Conservation (phyloP, 2,888 invertebrate genomes). For the Caradrina clavipalpis region DNA sequence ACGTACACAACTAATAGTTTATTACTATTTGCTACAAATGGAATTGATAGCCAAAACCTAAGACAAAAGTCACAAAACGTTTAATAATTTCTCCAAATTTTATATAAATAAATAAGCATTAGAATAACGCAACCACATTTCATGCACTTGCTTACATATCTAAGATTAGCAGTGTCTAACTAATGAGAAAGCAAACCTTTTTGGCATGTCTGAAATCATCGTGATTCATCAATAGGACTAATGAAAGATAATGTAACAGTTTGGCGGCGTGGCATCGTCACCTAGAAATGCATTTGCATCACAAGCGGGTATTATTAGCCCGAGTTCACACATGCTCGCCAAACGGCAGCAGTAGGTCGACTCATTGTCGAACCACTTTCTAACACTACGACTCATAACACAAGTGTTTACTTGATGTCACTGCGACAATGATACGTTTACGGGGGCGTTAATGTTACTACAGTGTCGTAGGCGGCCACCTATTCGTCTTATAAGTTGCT, state of each 20-base stretch:
- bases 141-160: constrained; percentile 22
- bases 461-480: constrained; percentile 27
- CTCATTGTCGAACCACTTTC: constrained; percentile 68
- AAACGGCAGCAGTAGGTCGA: constrained; percentile 65
- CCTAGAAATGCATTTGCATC: constrained; percentile 84
- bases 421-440: constrained; percentile 64
- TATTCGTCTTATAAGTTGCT: constrained; percentile 16
- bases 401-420: constrained; percentile 68
- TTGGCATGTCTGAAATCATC: constrained; percentile 51
- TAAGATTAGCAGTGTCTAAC: neutral
- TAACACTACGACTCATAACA: constrained; percentile 64
- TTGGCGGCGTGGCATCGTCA: constrained; percentile 75
- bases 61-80: too few species aligned
- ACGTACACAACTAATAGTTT: too few species aligned
- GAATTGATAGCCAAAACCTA: neutral
- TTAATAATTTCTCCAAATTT: too few species aligned
- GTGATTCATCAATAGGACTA: constrained; percentile 73
- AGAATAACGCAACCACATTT: constrained; percentile 4
- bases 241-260: constrained; percentile 74
- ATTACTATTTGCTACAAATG: neutral
- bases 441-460: constrained; percentile 52
- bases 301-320: constrained; percentile 73
- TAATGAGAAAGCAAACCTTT: constrained; percentile 41
- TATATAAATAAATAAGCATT: neutral
- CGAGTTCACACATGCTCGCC: constrained; percentile 68